Evolutionary conservation across 2,797 vertebrate species (phyloP).

Genomic region (Notoglanidium macrostoma): DNA sequence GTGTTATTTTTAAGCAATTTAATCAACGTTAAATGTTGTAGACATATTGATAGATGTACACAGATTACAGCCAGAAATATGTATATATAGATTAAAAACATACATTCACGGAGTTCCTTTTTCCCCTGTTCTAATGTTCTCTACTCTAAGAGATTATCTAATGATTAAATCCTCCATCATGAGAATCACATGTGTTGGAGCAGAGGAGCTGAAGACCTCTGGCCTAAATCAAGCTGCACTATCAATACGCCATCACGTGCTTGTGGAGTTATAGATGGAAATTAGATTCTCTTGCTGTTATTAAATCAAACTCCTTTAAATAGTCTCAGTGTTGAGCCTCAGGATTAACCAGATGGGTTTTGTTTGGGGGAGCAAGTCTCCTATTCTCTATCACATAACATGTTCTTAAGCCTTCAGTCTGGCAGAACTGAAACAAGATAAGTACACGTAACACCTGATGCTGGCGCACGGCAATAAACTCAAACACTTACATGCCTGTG

Average conservation of each 20-base stretch:
- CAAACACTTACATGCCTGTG: conserved; percentile 11
- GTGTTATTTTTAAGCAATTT: not conserved
- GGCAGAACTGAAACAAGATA: conserved; percentile 31
- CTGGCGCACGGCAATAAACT: conserved; percentile 7
- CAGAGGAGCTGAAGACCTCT: not conserved
- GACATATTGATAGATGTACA: not conserved
- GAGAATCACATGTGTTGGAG: not conserved
- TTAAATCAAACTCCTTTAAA: conserved; percentile 27
- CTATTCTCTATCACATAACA: conserved; percentile 26
- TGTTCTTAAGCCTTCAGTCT: conserved; percentile 34
- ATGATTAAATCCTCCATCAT: not conserved
- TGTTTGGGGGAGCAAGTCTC: conserved; percentile 35
- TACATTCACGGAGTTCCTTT: not conserved
- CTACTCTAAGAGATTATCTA: not conserved
- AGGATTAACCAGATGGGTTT: conserved; percentile 29
- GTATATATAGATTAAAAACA: too few species aligned
- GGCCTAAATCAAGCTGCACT: conserved; percentile 28
- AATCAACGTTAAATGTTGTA: not conserved
- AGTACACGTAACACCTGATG: conserved; percentile 27
- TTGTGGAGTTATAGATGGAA: conserved; percentile 21
- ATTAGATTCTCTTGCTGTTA: conserved; percentile 27
- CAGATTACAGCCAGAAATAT: not conserved
- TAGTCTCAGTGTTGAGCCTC: conserved; percentile 8
- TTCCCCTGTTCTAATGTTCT: not conserved
- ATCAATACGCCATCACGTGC: conserved; percentile 35